These are phyloP conservation scores for Augochlorella aurata DNA, from an alignment of 2,888 invertebrate species.

Conservation along the genomic window DNA sequence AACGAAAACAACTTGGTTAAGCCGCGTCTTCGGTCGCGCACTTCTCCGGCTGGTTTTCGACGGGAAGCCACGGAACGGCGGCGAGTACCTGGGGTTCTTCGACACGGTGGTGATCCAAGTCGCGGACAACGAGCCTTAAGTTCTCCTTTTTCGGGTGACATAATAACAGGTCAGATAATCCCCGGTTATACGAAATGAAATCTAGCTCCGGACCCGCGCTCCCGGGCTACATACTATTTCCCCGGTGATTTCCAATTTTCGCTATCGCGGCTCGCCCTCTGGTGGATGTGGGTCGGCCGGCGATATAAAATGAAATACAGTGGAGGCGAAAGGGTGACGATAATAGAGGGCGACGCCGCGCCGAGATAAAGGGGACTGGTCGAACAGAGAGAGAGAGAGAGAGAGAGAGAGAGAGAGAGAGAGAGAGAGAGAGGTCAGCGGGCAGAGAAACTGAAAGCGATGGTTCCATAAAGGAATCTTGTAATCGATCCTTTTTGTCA, in stretches of 20 bases:
- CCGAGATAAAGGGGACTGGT: background rate
- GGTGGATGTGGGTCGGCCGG: background rate
- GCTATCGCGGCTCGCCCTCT: conserved; percentile 34
- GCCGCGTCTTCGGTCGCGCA: conserved; percentile 15
- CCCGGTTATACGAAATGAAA: conserved; percentile 51
- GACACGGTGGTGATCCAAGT: conserved; percentile 13
- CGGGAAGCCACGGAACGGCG: conserved; percentile 1
- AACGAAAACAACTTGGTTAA: conserved; percentile 27
- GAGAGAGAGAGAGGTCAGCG: background rate
- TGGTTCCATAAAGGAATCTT: no score
- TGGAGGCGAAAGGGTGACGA: conserved; percentile 2
- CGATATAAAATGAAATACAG: background rate
- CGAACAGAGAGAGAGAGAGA: background rate
- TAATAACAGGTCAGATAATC: conserved; percentile 61
- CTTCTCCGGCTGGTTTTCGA: conserved; percentile 1
- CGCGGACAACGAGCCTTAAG: conserved; percentile 33
- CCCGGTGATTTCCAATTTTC: conserved; percentile 75
- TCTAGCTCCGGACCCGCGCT: conserved; percentile 10
- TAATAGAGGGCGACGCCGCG: background rate
- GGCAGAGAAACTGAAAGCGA: no score
- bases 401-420: background rate
- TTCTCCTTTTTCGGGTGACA: conserved; percentile 37
- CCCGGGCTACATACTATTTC: conserved; percentile 52
- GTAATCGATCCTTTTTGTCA: no score
- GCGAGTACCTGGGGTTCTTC: conserved; percentile 4